Evolutionary conservation across 2,797 vertebrate species (phyloP).

Genomic region (Syngnathus rostellatus): DNA sequence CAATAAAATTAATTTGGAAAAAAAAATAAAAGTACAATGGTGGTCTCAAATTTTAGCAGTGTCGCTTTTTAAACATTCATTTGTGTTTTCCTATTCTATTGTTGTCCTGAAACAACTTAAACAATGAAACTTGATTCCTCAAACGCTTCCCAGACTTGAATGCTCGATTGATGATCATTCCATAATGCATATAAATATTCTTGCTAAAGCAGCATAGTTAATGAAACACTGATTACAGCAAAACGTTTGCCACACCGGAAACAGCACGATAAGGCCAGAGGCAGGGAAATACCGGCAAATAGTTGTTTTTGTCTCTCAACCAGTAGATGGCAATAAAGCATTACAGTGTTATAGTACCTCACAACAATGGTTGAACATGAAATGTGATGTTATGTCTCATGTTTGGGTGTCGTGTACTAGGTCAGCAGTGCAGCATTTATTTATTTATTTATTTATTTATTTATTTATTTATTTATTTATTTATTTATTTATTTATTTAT

Average conservation of each 20-base stretch:
- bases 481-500: slow-evolving; percentile 4
- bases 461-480: too few species aligned
- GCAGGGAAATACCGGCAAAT: neutral
- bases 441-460: neutral
- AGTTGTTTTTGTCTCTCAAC: slow-evolving; percentile 21
- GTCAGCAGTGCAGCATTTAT: slow-evolving; percentile 30
- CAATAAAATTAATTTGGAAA: neutral
- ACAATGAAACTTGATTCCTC: neutral
- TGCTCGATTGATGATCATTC: neutral
- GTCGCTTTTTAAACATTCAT: neutral
- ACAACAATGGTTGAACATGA: neutral
- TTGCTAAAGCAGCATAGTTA: neutral
- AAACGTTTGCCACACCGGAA: neutral
- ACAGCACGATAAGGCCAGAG: neutral
- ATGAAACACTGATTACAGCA: neutral
- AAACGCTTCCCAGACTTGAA: neutral
- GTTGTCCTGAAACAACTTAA: neutral
- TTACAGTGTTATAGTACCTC: slow-evolving; percentile 32
- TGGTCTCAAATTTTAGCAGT: neutral
- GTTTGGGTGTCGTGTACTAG: slow-evolving; percentile 21
- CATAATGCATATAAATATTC: neutral
- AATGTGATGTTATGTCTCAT: neutral
- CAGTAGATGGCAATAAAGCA: slow-evolving; percentile 77
- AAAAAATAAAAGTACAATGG: neutral
- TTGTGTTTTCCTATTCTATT: neutral